These are phyloP conservation scores for Ernsta delagoae DNA, from an alignment of 2,888 invertebrate genomes.

Conservation along the genomic window DNA sequence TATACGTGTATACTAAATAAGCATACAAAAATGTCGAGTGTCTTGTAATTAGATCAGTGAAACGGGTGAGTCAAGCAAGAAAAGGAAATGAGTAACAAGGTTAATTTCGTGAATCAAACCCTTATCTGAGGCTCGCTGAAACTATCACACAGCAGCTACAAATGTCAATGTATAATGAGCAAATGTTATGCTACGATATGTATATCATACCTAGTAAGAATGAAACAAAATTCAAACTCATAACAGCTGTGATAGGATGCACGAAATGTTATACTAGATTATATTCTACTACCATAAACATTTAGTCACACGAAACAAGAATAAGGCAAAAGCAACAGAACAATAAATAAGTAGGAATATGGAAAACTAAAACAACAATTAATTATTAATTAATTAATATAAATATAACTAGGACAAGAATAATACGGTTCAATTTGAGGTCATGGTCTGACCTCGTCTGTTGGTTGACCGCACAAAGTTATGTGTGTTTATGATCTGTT, in stretches of 20 bases:
- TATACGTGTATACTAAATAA: not conserved
- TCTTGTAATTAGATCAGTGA: conserved; percentile 44
- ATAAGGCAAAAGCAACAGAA: too few relatives aligned
- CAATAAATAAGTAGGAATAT: not conserved
- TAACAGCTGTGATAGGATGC: too few relatives aligned
- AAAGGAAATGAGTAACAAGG: conserved; percentile 65
- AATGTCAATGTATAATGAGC: too few relatives aligned
- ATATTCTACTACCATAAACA: too few relatives aligned
- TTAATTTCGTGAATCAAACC: conserved; percentile 63
- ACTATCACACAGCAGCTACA: conserved; percentile 1
- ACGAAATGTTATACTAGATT: too few relatives aligned
- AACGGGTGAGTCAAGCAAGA: conserved; percentile 47
- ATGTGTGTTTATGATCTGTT: not conserved
- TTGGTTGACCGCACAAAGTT: conserved; percentile 1
- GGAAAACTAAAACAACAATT: not conserved
- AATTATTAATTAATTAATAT: too few relatives aligned
- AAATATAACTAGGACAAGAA: not conserved
- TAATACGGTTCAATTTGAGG: conserved; percentile 6
- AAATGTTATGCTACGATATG: too few relatives aligned
- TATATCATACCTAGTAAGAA: too few relatives aligned
- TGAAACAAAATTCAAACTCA: too few relatives aligned
- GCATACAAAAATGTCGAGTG: conserved; percentile 21
- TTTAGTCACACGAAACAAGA: too few relatives aligned
- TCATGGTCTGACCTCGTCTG: conserved; percentile 3
- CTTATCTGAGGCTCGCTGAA: conserved; percentile 55